Evolutionary conservation across 2,113 vertebrate species (phyloP), one percentile per base, ranked within the genome.

Genomic region (Pterocles orientalis): DNA sequence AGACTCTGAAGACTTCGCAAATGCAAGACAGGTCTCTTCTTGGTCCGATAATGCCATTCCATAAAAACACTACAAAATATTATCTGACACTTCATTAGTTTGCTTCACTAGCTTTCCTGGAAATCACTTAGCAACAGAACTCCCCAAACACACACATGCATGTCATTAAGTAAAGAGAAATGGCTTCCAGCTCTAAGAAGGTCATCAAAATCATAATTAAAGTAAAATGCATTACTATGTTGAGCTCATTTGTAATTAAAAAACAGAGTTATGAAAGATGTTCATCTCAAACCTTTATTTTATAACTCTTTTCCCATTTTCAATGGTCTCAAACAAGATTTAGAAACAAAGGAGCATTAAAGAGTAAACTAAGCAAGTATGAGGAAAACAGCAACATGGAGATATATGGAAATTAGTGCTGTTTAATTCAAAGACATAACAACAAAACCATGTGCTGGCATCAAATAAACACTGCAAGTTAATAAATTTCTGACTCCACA

Each of bases 91-190:
- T 85, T 94, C 81, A 86, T 95, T 94, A 96, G 53, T 56, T 71
- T 88, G 81, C 45, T 80, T 97, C 92, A 68, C 56, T 68, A 85
- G 69, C 90, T 95, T 96, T 82, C 77, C 86, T 90, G 85, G 77
- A 95, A 94, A 86, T 94, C 96, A 94, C 94, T 97, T 96, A 96
- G 87, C 65, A 96, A 97, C 96, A 93, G 76, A 96, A 90, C 36
- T 97, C 85, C 84, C 61, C 58, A 94, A 95, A 94, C 68, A 92
- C 73, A 78, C 71, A 81, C 72, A 73, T 69, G 82, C 41, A 75
- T 94, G 56, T 68, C 90, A 93, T 96, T 95, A 85, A 95, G 94
- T 88, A 94, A 79, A 86, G 77, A 90, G 70, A 94, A 92, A 95
- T 86, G 50, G 24, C 43, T 96, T 93, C 94, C 77, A 95, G 82